Base-by-base conservation (phyloP, 2,888 invertebrate species). In the Aphidius colemani region DNA sequence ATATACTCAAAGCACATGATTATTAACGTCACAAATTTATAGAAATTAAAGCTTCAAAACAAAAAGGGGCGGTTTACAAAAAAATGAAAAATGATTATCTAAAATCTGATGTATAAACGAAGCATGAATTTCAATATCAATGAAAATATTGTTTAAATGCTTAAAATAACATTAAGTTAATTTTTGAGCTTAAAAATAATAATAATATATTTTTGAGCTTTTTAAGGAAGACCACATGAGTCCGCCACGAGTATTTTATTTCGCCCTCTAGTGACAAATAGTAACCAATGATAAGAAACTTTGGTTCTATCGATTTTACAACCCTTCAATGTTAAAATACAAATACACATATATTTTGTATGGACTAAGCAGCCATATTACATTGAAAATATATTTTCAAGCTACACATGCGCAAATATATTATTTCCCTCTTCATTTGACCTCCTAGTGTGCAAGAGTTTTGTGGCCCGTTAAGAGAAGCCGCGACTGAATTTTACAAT, bases 231-330 rank as follows among this genome's bases (percentile, higher is more conserved):
- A 18, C n/a, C 45, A 18, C 10, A 5, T 10, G 41, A 40, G 11
- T 53, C 7, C 53, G n/a, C 30, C 40, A 53, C 40, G 10, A 44
- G 18, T 39, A 11, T 10, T 6, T 45, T 18, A 7, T 48, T 57
- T 57, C 45, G 57, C 57, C 57, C 57, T 57, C 57, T 57, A 46
- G 57, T 39, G 57, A 57, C 9, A 10, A 7, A 2, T 4, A 49
- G 10, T 44, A 18, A 46, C 39, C 40, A 39, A 18, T 30, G 7
- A 45, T 57, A 57, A n/a, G 30, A 57, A 57, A 48, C 7, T 30
- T 30, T 45, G 57, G 57, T 57, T 56, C 13, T 57, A 57, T 57
- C 57, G 57, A 57, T 57, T 46, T 46, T 55, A 30, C 46, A 30
- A 44, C 57, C 13, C 45, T 45, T 30, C 46, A 30, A 13, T 43